phyloP scores from a whole-genome alignment of 2,113 vertebrate genomes.

The Megaceryle torquata region DNA sequence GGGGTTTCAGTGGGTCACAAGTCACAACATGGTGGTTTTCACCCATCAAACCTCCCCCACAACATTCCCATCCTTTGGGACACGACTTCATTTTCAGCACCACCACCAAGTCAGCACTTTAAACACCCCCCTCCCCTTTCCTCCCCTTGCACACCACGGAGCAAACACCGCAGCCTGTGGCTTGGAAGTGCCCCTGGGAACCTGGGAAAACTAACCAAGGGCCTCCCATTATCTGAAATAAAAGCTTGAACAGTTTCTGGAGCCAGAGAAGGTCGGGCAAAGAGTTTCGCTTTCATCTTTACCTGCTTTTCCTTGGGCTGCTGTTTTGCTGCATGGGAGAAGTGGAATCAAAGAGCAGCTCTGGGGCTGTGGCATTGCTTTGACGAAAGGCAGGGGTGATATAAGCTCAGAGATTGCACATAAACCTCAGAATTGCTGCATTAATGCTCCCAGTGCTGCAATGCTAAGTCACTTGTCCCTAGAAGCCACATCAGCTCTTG shows the following conservation, averaged over 20 bases:
- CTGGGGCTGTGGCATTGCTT: neutral
- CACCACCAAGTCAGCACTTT: neutral
- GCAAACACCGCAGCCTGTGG: neutral
- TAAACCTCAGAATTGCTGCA: neutral
- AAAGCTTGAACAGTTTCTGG: neutral
- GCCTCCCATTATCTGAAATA: neutral
- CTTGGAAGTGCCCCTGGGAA: neutral
- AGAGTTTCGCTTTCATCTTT: neutral
- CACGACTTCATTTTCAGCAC: neutral
- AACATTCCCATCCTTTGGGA: neutral
- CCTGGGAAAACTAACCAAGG: neutral
- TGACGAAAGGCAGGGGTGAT: neutral
- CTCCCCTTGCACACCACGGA: neutral
- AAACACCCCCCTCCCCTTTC: neutral
- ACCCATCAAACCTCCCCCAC: neutral
- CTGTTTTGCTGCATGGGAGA: neutral
- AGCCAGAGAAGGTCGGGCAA: neutral
- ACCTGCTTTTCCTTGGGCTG: neutral
- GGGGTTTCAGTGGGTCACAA: neutral
- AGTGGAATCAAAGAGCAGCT: neutral
- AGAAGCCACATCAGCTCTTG: constrained; percentile 15
- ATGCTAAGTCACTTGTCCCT: neutral
- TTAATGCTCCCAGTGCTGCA: constrained; percentile 11
- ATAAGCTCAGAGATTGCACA: neutral
- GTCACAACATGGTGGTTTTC: neutral